These are phyloP conservation scores for Sarcophaga bullata DNA, from an alignment of 1,140 invertebrate species.

Conservation along the genomic window DNA sequence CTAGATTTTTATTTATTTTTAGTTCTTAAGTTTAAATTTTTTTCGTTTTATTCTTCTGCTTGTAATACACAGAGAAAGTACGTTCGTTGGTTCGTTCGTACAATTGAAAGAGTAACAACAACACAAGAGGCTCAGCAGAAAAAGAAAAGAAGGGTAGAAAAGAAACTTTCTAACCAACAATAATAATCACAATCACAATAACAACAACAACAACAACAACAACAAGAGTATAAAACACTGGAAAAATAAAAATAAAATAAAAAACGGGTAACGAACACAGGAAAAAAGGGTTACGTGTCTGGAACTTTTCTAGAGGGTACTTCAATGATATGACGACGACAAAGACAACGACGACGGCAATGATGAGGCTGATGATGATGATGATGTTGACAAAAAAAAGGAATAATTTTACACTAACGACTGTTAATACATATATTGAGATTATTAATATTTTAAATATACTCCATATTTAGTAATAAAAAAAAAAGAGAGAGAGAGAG, in stretches of 20 bases:
- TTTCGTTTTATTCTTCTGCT: neutral
- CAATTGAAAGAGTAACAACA: neutral
- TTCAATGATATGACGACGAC: neutral
- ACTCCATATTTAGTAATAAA: too few relatives aligned
- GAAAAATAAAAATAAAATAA: neutral
- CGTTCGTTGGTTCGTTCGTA: neutral
- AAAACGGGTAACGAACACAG: neutral
- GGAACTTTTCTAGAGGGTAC: slow-evolving; percentile 23
- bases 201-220: neutral
- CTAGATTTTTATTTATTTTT: neutral
- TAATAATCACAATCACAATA: neutral
- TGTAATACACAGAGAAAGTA: slow-evolving; percentile 1
- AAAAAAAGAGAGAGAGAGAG: too few relatives aligned
- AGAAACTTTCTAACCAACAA: neutral
- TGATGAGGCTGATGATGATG: too few relatives aligned
- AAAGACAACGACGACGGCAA: too few relatives aligned
- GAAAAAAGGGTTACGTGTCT: slow-evolving; percentile 23
- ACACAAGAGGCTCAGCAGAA: neutral
- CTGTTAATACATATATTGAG: too few relatives aligned
- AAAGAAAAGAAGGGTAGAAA: neutral
- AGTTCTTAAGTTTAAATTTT: neutral
- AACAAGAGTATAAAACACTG: neutral
- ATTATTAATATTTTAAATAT: too few relatives aligned
- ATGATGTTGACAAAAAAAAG: neutral
- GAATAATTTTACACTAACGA: slow-evolving; percentile 5